Evolutionary conservation across 2,113 vertebrate genomes (phyloP), one percentile per base, ranked within the genome.

Genomic region (Sceloporus tristichus): DNA sequence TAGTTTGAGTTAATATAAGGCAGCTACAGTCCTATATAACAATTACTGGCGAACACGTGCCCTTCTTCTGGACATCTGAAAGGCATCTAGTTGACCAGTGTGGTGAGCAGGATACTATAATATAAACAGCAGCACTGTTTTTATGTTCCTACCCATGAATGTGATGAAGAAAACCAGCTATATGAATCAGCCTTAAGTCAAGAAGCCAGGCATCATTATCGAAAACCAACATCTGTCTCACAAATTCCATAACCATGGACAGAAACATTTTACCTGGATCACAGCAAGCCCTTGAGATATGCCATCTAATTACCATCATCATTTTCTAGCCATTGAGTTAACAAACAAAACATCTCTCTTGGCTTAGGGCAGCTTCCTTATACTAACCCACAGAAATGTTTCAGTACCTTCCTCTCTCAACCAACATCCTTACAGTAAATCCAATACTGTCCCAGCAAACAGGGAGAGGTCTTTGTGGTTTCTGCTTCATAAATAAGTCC

Each of bases 401-500:
- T 8, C 27, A 76, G 83, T 2, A 2, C 56, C 23, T 40, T 25
- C 56, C 8, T 9, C 73, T 56, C 23, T 66, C 56, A 74, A 84
- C 34, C 59, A 42, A 86, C 87, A 87, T 29, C 71, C 38, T 79
- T 88, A 86, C 82, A 84, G 34, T 7, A 65, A 71, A 66, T 79
- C 23, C 29, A 65, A 40, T 38, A 74, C 27, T 82, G 48, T 86
- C 82, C 2, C 78, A 82, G 65, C 38, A 85, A 88, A 76, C 71
- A 0, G 10, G 79, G 38, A 29, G 38, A 78, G n/a, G 76, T 11
- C 73, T 0, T 0, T 0, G 0, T 74, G 87, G 84, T 40, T 27
- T 34, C 2, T 62, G 87, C 48, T 42, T 89, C 65, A 75, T 81
- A 91, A 79, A 87, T 87, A 84, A 73, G 29, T 89, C 83, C 81